These are phyloP conservation scores for Elephas maximus DNA, from an alignment of 2,113 vertebrate species.

Conservation along the genomic window DNA sequence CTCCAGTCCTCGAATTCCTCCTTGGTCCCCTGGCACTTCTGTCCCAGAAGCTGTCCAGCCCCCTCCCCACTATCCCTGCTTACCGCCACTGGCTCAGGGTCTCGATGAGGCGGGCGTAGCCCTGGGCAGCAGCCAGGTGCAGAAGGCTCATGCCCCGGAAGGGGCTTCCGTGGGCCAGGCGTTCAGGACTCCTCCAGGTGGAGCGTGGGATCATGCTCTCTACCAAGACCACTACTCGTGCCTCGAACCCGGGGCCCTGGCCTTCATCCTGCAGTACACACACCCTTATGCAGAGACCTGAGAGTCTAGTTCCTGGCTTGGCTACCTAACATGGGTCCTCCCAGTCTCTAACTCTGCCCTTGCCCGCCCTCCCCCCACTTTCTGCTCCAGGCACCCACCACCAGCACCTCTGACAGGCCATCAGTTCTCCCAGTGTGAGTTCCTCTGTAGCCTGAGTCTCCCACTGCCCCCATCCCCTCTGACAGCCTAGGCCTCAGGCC, in stretches of 20 bases:
- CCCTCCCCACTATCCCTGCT: constrained; percentile 52
- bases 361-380: not conserved
- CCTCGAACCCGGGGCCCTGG: constrained; percentile 90
- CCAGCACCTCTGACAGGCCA: not conserved
- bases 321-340: not conserved
- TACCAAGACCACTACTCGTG: constrained; percentile 93
- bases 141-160: constrained; percentile 96
- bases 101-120: constrained; percentile 94
- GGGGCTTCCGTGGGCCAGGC: constrained; percentile 90
- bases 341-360: not conserved
- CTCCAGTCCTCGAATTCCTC: not conserved
- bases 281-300: constrained; percentile 26
- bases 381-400: not conserved
- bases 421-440: not conserved
- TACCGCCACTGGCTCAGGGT: constrained; percentile 93
- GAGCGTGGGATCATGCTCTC: constrained; percentile 92
- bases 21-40: not conserved
- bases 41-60: constrained; percentile 9
- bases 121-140: constrained; percentile 95
- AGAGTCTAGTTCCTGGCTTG: not conserved
- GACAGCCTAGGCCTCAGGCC: not conserved
- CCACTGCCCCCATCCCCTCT: not conserved
- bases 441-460: not conserved
- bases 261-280: constrained; percentile 83
- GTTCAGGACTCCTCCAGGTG: constrained; percentile 86